These are phyloP conservation scores for Drosophila histrio DNA, from an alignment of 2,888 invertebrate genomes.

Conservation along the genomic window DNA sequence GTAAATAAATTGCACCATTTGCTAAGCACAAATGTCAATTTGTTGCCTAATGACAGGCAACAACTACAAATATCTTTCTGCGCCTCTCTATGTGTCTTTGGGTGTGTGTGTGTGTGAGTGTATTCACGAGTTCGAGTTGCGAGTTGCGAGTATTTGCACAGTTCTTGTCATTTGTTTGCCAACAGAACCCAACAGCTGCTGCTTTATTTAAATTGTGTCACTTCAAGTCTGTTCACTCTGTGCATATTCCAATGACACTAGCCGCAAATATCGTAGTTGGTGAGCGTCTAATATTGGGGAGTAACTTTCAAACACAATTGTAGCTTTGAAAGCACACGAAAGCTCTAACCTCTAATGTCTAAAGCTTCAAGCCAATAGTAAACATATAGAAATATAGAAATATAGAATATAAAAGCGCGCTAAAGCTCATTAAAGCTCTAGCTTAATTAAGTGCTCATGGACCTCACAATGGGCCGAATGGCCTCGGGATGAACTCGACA, in stretches of 20 bases:
- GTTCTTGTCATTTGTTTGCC: slow-evolving; percentile 14
- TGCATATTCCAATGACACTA: neutral
- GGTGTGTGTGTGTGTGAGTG: neutral
- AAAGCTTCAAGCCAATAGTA: neutral
- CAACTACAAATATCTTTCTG: neutral
- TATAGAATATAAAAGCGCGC: no score
- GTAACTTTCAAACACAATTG: neutral
- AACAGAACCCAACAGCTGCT: slow-evolving; percentile 22
- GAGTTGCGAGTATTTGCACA: slow-evolving; percentile 26
- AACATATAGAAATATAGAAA: no score
- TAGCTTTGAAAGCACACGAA: neutral
- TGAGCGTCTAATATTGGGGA: neutral
- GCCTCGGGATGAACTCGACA: no score
- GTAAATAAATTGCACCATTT: slow-evolving; percentile 50
- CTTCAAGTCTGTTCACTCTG: neutral
- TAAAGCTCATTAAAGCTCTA: neutral
- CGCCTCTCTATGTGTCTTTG: neutral
- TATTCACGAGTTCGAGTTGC: slow-evolving; percentile 9
- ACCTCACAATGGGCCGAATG: no score
- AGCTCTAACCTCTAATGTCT: neutral
- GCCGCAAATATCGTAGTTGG: neutral
- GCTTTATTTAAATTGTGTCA: slow-evolving; percentile 1
- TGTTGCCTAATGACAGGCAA: slow-evolving; percentile 33
- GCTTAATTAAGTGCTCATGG: neutral
- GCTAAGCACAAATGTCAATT: slow-evolving; percentile 64